Base-by-base conservation (phyloP, 2,113 vertebrate species). In the Fregetta grallaria region DNA sequence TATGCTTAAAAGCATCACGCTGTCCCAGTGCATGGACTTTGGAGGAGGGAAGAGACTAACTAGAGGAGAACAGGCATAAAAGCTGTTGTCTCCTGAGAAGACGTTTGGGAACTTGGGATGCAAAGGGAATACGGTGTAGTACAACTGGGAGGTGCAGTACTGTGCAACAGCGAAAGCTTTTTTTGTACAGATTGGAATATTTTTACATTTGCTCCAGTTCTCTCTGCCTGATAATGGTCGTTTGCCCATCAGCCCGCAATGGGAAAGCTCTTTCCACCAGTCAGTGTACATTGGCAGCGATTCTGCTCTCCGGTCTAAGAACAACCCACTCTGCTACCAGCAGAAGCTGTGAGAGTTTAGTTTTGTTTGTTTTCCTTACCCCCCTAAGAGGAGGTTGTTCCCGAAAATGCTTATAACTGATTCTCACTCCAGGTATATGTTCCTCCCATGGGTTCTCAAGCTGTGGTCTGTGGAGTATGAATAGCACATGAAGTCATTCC, bases 221-320 rank as follows among this genome's bases (percentile, higher is more conserved):
- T 95, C 66, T 61, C 42, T 95, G 83, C 38, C 86, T 94, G 80
- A 92, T 95, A 91, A 61, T 62, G 67, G 62, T 95, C 34, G 1
- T 87, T 86, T 92, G 77, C 91, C 76, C 85, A 72, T 87, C 67
- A 92, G 67, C 74, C 88, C 38, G 0, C 92, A 70, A 45, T 65
- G 88, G 73, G 96, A 96, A 62, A 84, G 53, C 56, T 95, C 88
- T 91, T 88, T 30, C 87, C 89, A 55, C 44, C 85, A 80, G 44
- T 47, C 85, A 92, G 97, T 95, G 87, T 97, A 96, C 71, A 55
- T 92, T 97, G 97, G 96, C 97, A 97, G 72, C 0, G 8, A 55
- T 86, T 97, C 80, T 71, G 55, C 84, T 96, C 97, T 56, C 92
- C 13, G 5, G 87, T 78, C 80, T 87, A 94, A 89, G 91, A 96